phyloP scores from a whole-genome alignment of 2,888 invertebrate species.

The Euplexia lucipara region DNA sequence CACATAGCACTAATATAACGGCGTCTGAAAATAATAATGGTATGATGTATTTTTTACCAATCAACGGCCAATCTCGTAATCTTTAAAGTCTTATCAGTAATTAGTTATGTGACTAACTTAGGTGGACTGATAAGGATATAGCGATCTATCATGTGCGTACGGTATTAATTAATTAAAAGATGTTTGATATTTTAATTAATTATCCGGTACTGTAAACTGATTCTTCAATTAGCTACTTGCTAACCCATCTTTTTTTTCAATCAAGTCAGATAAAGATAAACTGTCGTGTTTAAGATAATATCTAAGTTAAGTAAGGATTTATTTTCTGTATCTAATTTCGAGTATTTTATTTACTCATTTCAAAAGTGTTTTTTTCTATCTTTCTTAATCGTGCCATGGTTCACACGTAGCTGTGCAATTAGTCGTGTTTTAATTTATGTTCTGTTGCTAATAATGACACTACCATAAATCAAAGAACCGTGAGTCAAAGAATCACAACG shows the following conservation, averaged over 20 bases:
- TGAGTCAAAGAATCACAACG: too few species aligned
- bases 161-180: slow-evolving; percentile 22
- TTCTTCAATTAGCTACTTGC: not conserved
- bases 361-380: not conserved
- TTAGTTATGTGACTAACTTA: slow-evolving; percentile 12
- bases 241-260: slow-evolving; percentile 7
- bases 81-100: slow-evolving; percentile 29
- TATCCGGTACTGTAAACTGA: too few species aligned
- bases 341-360: not conserved
- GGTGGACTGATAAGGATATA: slow-evolving; percentile 26
- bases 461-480: not conserved
- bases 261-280: not conserved
- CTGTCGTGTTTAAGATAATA: too few species aligned
- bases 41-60: slow-evolving; percentile 3
- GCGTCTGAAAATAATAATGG: slow-evolving; percentile 70
- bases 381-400: not conserved
- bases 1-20: slow-evolving; percentile 75
- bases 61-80: slow-evolving; percentile 11
- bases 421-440: too few species aligned
- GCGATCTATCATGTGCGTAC: slow-evolving; percentile 13
- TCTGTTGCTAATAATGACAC: not conserved
- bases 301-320: too few species aligned
- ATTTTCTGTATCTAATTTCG: too few species aligned
- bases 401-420: not conserved
- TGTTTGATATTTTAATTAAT: too few species aligned